Evolutionary conservation across 2,888 invertebrate genomes (phyloP), one percentile per base, ranked within the genome.

Genomic region (Prosopocoilus inquinatus): DNA sequence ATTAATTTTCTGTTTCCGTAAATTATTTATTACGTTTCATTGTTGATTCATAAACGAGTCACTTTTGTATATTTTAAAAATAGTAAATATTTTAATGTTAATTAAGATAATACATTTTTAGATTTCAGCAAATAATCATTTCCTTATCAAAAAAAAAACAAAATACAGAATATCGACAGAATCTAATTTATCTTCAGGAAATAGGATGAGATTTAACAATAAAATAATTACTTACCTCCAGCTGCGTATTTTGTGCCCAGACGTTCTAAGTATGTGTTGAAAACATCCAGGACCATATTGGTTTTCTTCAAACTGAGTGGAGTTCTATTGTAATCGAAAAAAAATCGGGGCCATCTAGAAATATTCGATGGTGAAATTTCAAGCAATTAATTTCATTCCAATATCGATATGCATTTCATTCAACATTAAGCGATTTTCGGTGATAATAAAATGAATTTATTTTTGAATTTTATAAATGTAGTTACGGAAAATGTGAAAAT

Each of bases 321-420:
- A 1, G 86, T 86, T 53, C 88, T 81, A 67, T 85, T 75, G 68
- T 90, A 90, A 68, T 86, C 89, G 64, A 87, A 91, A 73, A n/a
- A 88, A 90, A 67, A 90, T 87, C 13, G 91, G 90, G 1, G 85
- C 85, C 83, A 90, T 80, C 88, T 88, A 71, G 41, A 75, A 74
- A 62, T 7, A 7, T 28, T 28, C 20, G 20, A 28, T 28, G 20
- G 5, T 28, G 20, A 28, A 28, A 28, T 28, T 28, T 28, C 20
- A 28, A 7, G 20, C 5, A 7, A 28, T 28, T 28, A 28, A 28
- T 28, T 28, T 28, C 20, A 7, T 28, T 28, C 5, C 20, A 28
- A 28, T 28, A 28, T 28, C 5, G 7, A 28, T n/a, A n/a, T 13
- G 1, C 15, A 4, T 45, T 45, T 11, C 7, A 16, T 45, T 45